Evolutionary conservation across 2,797 vertebrate species (phyloP), one percentile per base, ranked within the genome.

Genomic region (Peromyscus eremicus): DNA sequence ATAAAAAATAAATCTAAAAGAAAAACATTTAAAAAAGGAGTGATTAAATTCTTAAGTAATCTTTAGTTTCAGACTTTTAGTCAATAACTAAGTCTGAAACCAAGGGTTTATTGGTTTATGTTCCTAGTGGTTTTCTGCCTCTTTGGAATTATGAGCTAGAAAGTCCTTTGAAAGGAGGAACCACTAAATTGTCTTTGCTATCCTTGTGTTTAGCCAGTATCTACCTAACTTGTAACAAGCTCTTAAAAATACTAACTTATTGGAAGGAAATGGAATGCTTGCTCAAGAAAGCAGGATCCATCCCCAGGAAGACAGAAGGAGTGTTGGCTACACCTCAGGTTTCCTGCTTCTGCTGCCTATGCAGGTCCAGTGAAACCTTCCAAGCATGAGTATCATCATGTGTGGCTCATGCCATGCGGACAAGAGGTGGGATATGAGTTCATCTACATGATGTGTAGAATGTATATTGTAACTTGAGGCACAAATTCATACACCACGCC

Each of bases 201-300:
- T 70, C 23, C 71, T 57, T 34, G 10, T 29, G 64, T 32, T 80
- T 81, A 76, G 57, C 29, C 9, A 52, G 29, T 32, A 82, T 66
- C 49, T 70, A 5, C 85, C 32, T 29, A 32, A 29, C 66, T 86
- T 55, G 76, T 14, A 66, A 40, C 4, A 85, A 81, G 49, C 34
- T 87, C 84, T 66, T 89, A 37, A 89, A 89, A 89, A 55, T 73
- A 27, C 27, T 52, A 10, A n/a, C 12, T 81, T 94, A 49, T 62
- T 73, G 62, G 34, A 91, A 40, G 57, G 66, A 86, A 89, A 32
- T 25, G 25, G 68, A 66, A 32, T 43, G 25, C 43, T 75, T 70
- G 9, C 19, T 10, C 57, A 70, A 57, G 37, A 76, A 87, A 92
- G 5, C 11, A 86, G 37, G 19, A 68, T 40, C 19, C n/a, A 16